A percentile compares a stretch with the other conserved stretches of the same genome.
Conservation (phyloP, 2,797 vertebrate genomes). For the Neopelma chrysocephalum region DNA sequence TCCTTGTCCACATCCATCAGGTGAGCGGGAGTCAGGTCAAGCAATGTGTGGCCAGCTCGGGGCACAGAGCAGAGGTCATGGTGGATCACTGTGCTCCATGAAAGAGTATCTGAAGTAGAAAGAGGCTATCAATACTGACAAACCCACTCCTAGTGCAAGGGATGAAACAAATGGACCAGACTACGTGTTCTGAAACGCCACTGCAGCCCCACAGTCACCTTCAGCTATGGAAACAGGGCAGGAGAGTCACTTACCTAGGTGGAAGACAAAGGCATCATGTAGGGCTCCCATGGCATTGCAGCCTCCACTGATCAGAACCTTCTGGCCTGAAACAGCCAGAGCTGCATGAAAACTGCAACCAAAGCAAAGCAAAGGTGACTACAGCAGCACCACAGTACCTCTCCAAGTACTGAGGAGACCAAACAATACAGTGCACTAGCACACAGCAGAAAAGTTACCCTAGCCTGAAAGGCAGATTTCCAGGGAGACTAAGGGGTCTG, state of each 20-base stretch:
- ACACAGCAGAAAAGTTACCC: not conserved
- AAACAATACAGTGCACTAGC: not conserved
- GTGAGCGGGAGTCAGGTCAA: constrained; percentile 66
- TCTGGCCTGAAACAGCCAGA: constrained; percentile 81
- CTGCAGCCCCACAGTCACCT: not conserved
- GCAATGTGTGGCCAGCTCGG: constrained; percentile 85
- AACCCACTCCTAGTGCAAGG: not conserved
- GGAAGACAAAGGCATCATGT: constrained; percentile 84
- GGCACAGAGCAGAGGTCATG: constrained; percentile 78
- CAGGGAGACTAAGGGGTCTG: not conserved
- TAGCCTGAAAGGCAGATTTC: not conserved
- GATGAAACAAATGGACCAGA: not conserved
- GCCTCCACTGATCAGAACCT: constrained; percentile 87
- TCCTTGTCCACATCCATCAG: constrained; percentile 52
- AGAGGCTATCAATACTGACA: not conserved
- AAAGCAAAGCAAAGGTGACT: not conserved
- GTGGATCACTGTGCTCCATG: constrained; percentile 80
- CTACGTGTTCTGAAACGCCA: not conserved
- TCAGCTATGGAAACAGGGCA: not conserved
- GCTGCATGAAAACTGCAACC: constrained; percentile 86
- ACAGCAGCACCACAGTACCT: not conserved
- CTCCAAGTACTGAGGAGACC: not conserved
- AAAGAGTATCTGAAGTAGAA: constrained; percentile 78
- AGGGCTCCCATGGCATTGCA: constrained; percentile 84
- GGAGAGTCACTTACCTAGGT: constrained; percentile 75